A percentile compares a stretch with the other conserved stretches of the same genome.
Conservation (phyloP, 2,888 invertebrate species). For the Capitulum mitella region DNA sequence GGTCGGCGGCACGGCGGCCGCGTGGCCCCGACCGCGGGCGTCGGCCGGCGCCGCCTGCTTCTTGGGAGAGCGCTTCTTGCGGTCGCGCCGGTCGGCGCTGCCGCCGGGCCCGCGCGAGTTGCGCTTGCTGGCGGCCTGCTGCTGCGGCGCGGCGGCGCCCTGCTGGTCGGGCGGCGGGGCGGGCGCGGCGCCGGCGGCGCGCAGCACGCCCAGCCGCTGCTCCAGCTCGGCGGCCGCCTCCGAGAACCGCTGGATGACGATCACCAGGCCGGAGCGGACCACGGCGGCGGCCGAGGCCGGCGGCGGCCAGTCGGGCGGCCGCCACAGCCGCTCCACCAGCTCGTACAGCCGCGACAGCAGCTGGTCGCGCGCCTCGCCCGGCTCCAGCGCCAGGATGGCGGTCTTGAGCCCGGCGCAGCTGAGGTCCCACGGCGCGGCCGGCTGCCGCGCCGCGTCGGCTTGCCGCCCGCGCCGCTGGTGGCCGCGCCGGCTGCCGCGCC, state of each 20-base stretch:
- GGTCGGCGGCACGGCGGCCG: neutral
- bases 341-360: constrained; percentile 10
- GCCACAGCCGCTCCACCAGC: constrained; percentile 21
- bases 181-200: neutral
- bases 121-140: neutral
- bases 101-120: neutral
- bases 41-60: neutral
- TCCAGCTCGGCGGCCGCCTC: neutral
- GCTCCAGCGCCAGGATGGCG: neutral
- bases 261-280: constrained; percentile 1
- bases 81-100: neutral
- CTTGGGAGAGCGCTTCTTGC: neutral
- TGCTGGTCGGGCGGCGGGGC: neutral
- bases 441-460: neutral
- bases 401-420: neutral
- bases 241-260: neutral
- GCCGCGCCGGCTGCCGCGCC: neutral
- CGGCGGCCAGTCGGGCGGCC: neutral
- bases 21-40: neutral
- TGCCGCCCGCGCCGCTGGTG: neutral
- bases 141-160: neutral
- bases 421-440: constrained; percentile 11
- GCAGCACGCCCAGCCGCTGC: neutral
- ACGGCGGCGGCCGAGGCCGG: neutral
- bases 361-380: neutral